These are phyloP conservation scores for Carapus acus DNA, from an alignment of 2,797 vertebrate genomes.

Conservation along the genomic window DNA sequence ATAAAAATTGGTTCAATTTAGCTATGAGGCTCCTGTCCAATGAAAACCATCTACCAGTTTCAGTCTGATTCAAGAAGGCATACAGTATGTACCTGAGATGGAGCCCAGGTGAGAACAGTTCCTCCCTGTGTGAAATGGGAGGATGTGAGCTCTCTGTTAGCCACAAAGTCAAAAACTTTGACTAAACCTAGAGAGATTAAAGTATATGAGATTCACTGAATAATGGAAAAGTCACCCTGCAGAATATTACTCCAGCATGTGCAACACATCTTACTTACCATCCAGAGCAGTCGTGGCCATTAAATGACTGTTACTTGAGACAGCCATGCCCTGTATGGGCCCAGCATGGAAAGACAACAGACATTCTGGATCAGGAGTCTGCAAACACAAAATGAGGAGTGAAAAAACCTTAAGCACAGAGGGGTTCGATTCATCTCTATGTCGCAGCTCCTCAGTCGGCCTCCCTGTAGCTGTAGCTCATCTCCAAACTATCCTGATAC, in stretches of 20 bases:
- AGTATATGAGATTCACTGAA: not conserved
- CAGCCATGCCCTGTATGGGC: constrained; percentile 75
- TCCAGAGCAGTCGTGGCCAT: constrained; percentile 85
- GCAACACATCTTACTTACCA: constrained; percentile 60
- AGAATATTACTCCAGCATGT: not conserved
- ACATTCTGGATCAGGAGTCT: constrained; percentile 83
- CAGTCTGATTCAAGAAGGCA: not conserved
- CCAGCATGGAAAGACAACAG: constrained; percentile 85
- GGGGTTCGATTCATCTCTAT: no score
- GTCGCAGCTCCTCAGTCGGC: no score
- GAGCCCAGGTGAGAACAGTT: constrained; percentile 82
- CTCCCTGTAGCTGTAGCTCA: no score
- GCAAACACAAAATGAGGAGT: constrained; percentile 14
- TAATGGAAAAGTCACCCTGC: not conserved
- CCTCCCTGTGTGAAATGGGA: constrained; percentile 84
- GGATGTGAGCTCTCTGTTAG: constrained; percentile 70
- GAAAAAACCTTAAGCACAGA: not conserved
- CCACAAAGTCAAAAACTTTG: constrained; percentile 84
- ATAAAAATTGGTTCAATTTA: no score
- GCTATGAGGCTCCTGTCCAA: no score
- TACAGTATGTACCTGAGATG: constrained; percentile 55
- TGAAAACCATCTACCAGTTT: no score
- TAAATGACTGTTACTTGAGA: constrained; percentile 80
- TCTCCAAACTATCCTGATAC: no score
- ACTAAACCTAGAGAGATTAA: constrained; percentile 75